Evolutionary conservation across 53 echinoderm and acorn worm species (phyloP).

Genomic region (Antedon mediterranea): DNA sequence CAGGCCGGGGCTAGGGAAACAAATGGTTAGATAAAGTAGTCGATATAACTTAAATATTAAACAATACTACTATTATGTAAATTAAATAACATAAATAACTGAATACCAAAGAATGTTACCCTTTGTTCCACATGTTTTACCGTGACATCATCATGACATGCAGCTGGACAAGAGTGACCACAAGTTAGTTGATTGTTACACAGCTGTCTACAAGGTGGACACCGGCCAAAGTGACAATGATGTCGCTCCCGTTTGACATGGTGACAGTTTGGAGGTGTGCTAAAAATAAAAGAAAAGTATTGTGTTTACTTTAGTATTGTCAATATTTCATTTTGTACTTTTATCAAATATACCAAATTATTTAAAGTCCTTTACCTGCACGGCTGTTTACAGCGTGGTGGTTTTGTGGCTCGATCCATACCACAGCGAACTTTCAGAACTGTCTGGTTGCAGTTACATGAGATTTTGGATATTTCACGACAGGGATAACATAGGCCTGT

Average conservation of each 20-base stretch:
- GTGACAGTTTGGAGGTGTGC: slow-evolving; percentile 81
- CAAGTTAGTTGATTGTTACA: slow-evolving; percentile 45
- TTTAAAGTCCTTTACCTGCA: slow-evolving; percentile 67
- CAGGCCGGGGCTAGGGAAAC: neutral
- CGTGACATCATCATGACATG: slow-evolving; percentile 67
- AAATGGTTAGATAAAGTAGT: neutral
- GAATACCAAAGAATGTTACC: too few relatives aligned
- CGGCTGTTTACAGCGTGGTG: slow-evolving; percentile 56
- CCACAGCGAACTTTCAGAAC: slow-evolving; percentile 70
- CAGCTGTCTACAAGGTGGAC: slow-evolving; percentile 55
- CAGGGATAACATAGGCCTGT: slow-evolving; percentile 86
- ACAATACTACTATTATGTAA: too few relatives aligned
- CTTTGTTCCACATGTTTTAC: slow-evolving; percentile 17
- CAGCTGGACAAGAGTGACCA: slow-evolving; percentile 46
- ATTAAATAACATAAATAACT: too few relatives aligned
- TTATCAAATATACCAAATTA: too few relatives aligned
- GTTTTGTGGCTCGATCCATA: slow-evolving; percentile 55
- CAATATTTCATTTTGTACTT: too few relatives aligned
- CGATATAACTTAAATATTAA: too few relatives aligned
- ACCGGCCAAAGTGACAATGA: slow-evolving; percentile 68
- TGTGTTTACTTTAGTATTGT: too few relatives aligned
- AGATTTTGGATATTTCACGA: slow-evolving; percentile 39
- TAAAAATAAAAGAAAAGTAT: slow-evolving; percentile 12
- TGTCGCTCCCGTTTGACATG: slow-evolving; percentile 52
- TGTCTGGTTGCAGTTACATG: slow-evolving; percentile 56